Conservation (phyloP, 2,888 invertebrate genomes). For the Yponomeuta cagnagella region DNA sequence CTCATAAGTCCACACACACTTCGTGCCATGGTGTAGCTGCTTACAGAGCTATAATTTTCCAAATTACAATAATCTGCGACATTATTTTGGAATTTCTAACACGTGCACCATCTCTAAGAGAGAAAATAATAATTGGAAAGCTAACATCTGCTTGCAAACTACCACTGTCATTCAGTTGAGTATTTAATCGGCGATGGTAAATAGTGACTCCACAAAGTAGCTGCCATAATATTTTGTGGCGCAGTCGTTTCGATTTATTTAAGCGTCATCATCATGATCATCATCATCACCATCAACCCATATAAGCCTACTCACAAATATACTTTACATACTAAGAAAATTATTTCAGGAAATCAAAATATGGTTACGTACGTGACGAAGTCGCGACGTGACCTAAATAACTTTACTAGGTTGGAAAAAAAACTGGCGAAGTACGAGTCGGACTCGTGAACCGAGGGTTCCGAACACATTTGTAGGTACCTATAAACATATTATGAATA, state of each 20-base stretch:
- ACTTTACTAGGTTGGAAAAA: too few relatives aligned
- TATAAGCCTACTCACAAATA: too few relatives aligned
- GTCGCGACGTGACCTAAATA: too few relatives aligned
- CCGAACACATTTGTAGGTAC: too few relatives aligned
- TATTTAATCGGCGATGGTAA: not conserved
- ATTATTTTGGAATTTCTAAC: conserved; percentile 4
- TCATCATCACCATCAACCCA: too few relatives aligned
- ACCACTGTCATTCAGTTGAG: not conserved
- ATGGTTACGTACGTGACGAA: too few relatives aligned
- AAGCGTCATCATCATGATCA: too few relatives aligned
- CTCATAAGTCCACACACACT: not conserved
- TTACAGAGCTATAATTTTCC: not conserved
- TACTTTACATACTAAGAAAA: too few relatives aligned
- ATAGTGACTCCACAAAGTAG: conserved; percentile 1
- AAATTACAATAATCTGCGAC: not conserved
- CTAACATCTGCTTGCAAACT: not conserved
- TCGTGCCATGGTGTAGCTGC: not conserved
- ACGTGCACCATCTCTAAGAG: not conserved
- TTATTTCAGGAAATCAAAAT: too few relatives aligned
- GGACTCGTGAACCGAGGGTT: too few relatives aligned
- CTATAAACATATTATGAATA: too few relatives aligned
- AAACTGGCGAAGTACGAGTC: too few relatives aligned
- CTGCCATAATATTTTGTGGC: not conserved
- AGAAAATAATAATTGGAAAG: conserved; percentile 9
- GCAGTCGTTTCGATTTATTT: not conserved